Conservation (phyloP, 2,797 vertebrate species). For the Crocodylus rhombifer region DNA sequence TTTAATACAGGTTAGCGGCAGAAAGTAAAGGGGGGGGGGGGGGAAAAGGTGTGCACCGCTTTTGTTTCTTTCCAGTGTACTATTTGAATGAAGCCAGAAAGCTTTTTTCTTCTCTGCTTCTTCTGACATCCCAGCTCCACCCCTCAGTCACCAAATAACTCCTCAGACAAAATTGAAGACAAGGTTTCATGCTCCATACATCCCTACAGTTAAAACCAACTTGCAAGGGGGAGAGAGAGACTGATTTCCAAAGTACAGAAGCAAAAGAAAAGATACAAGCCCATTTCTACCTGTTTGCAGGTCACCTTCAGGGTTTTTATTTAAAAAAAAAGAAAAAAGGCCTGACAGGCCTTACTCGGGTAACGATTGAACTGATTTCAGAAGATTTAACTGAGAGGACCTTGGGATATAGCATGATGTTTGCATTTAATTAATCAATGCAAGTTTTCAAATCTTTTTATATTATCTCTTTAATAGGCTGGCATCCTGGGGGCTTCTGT, state of each 20-base stretch:
- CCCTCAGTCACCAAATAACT: neutral
- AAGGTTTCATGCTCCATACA: accelerated
- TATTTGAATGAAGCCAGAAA: neutral
- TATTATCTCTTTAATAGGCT: conserved; percentile 64
- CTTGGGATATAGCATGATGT: conserved; percentile 14
- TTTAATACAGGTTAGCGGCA: neutral
- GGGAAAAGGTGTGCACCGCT: too few species aligned
- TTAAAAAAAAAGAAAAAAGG: neutral
- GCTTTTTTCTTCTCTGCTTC: accelerated
- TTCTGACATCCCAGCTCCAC: accelerated
- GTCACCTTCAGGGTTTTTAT: conserved; percentile 36
- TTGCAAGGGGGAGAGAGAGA: accelerated
- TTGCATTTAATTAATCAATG: conserved; percentile 72
- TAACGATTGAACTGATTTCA: conserved; percentile 55
- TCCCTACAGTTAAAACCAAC: neutral
- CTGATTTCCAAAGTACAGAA: neutral
- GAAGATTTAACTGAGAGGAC: neutral
- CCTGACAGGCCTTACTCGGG: neutral
- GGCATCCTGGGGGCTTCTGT: conserved; percentile 38
- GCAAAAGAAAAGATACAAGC: conserved; percentile 24
- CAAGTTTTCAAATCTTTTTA: conserved; percentile 56
- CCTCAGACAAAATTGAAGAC: neutral
- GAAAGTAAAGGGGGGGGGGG: accelerated
- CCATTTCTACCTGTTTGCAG: neutral
- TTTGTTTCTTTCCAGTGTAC: accelerated